These are phyloP conservation scores for Aphidius ervi DNA, from an alignment of 1,140 invertebrate species.

Conservation along the genomic window DNA sequence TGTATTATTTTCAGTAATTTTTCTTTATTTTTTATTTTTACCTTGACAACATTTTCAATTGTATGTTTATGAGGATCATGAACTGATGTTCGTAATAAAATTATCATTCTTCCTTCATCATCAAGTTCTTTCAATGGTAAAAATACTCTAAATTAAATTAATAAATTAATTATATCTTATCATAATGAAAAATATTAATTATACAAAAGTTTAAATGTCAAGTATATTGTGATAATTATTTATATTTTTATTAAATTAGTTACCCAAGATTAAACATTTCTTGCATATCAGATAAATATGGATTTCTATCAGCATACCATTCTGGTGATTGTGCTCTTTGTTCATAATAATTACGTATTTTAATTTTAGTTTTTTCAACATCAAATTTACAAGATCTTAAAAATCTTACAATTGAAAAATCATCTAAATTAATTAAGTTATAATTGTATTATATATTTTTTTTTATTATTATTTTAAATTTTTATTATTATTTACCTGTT, in stretches of 20 bases:
- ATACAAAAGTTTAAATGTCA: neutral
- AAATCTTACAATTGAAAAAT: slow-evolving; percentile 59
- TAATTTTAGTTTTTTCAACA: slow-evolving; percentile 55
- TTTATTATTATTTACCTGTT: slow-evolving; percentile 30
- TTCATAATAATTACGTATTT: slow-evolving; percentile 57
- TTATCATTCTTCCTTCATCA: slow-evolving; percentile 51
- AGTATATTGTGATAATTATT: neutral
- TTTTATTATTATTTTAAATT: slow-evolving; percentile 6
- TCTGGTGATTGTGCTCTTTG: slow-evolving; percentile 54
- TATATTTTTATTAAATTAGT: slow-evolving; percentile 10
- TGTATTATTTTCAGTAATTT: neutral
- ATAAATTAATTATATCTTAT: slow-evolving; percentile 3
- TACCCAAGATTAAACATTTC: slow-evolving; percentile 58
- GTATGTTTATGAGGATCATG: slow-evolving; percentile 57
- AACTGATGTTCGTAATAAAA: slow-evolving; percentile 56
- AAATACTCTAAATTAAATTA: slow-evolving; percentile 44
- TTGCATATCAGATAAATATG: slow-evolving; percentile 54
- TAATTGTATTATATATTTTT: neutral
- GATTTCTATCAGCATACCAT: slow-evolving; percentile 62
- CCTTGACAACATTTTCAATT: slow-evolving; percentile 60
- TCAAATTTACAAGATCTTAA: slow-evolving; percentile 61
- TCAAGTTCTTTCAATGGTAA: slow-evolving; percentile 57
- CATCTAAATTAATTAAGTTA: slow-evolving; percentile 40
- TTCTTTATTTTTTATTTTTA: slow-evolving; percentile 23
- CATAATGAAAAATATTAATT: neutral